Evolutionary conservation across 2,797 vertebrate genomes (phyloP), one percentile per base, ranked within the genome.

Genomic region (Gymnothorax javanicus): DNA sequence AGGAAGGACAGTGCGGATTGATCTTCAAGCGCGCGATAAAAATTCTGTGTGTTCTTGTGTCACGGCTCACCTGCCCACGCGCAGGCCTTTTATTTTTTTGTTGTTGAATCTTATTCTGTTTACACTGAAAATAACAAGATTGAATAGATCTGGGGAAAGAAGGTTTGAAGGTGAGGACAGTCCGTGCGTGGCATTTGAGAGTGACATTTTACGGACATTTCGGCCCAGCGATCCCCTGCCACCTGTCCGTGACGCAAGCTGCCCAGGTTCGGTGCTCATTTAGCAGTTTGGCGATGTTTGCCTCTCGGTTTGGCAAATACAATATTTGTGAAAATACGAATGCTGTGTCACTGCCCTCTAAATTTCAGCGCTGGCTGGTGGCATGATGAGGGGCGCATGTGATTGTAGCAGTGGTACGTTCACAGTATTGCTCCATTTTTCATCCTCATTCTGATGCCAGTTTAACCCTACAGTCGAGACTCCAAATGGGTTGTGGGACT

Each of bases 21-120:
- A 91, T 91, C 88, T 91, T 90, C 33, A 88, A 77, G 90, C 58
- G 87, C 50, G 88, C 90, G 86, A 88, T 91, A 89, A 89, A 85
- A 90, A 92, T 93, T 91, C 7, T 88, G 89, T 90, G 91, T 92
- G 93, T 86, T 90, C 56, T 0, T 1, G 86, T 85, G 90, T 54
- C 87, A 92, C 92, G 91, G 88, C 89, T 92, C 89, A 89, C 92
- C 89, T 86, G 81, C 90, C 92, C 92, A 87, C 93, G 92, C 89
- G 92, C 91, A 75, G 20, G 1, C 43, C 50, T 84, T 77, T 17
- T 1, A 17, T 33, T 88, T 81, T 23, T 52, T 82, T 73, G 91
- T 89, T 82, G 54, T 86, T 92, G 91, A 90, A 93, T 87, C 58
- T 87, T 91, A 91, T 88, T 91, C 89, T 64, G 50, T 92, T 91